Percentiles rank a stretch among this genome's conserved stretches.
Evolutionary conservation across 2,888 invertebrate genomes (phyloP).

Genomic region (Lissocephala sabroskyi): DNA sequence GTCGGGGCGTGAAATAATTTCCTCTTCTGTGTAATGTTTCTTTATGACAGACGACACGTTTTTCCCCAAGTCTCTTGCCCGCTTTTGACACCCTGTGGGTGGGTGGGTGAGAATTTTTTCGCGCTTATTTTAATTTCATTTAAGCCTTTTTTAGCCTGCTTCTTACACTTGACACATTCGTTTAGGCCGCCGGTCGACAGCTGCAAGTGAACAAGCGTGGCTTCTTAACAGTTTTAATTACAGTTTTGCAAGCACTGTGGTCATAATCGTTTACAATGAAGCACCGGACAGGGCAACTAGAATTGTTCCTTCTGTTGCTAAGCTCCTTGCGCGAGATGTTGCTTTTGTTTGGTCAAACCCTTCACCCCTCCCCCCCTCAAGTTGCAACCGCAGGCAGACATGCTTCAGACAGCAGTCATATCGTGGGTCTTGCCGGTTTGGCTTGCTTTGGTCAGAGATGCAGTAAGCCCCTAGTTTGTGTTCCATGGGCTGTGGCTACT

Average conservation of each 20-base stretch:
- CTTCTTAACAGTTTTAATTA: constrained; percentile 48
- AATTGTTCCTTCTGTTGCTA: constrained; percentile 22
- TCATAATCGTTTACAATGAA: too few relatives aligned
- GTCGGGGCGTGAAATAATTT: constrained; percentile 60
- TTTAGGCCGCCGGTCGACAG: constrained; percentile 19
- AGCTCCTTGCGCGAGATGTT: background rate
- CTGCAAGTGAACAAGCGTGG: constrained; percentile 1
- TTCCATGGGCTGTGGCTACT: constrained; percentile 20
- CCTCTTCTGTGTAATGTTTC: constrained; percentile 14
- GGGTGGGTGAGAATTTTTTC: background rate
- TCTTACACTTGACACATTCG: constrained; percentile 51
- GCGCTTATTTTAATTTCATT: constrained; percentile 9
- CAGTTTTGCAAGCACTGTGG: constrained; percentile 31
- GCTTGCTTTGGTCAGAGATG: background rate
- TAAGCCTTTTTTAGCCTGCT: constrained; percentile 6
- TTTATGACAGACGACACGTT: constrained; percentile 2
- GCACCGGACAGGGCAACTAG: too few relatives aligned
- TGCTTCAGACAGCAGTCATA: constrained; percentile 7
- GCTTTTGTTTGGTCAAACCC: background rate
- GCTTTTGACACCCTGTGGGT: constrained; percentile 3
- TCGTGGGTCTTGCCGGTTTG: background rate
- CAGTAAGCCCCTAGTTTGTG: background rate
- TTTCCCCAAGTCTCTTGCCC: background rate
- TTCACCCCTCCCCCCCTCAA: too few relatives aligned
- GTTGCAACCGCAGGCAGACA: constrained; percentile 4